Evolutionary conservation across 2,113 vertebrate species (phyloP), one percentile per base, ranked within the genome.

Genomic region (Brachirus orientalis): DNA sequence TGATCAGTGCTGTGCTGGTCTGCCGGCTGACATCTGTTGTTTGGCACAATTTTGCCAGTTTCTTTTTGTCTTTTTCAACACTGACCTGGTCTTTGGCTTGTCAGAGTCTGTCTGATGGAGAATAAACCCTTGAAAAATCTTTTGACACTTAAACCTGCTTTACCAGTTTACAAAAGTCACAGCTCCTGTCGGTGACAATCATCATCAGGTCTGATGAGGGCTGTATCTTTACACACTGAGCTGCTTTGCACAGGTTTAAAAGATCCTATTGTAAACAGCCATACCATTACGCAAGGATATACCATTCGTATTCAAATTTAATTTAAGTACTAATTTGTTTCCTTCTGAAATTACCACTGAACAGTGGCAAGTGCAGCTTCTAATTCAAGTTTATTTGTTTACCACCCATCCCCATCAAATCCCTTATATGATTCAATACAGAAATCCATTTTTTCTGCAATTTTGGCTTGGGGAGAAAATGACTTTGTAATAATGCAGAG

Each of bases 11-110:
- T 63, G 75, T 74, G 61, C 40, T 69, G 44, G 50, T 41, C 51
- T 73, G 75, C 80, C 72, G 84, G 72, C 72, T 76, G 73, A 66
- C 78, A 81, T 76, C 75, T 86, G 72, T 79, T 76, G 50, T 72
- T 76, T 61, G 77, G 68, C 36, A 66, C 36, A 60, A 11, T 56
- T 45, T 64, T 46, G 61, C 63, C 75, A 62, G 72, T 54, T 55
- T 81, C 43, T 3, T 50, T 79, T 71, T 65, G 13, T 62, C 54
- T 71, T 40, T 73, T 72, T 81, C 64, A 74, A 81, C 55, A 75
- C 16, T 18, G 38, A 46, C 70, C 52, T 62, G 56, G 41, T 72
- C 53, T 63, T 61, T 78, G 74, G 77, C 67, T 80, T 72, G 40
- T 78, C 58, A 63, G 36, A 59, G 69, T 61, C 56, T 14, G 1